Conservation (phyloP, 2,888 invertebrate genomes). For the Tineola bisselliella region DNA sequence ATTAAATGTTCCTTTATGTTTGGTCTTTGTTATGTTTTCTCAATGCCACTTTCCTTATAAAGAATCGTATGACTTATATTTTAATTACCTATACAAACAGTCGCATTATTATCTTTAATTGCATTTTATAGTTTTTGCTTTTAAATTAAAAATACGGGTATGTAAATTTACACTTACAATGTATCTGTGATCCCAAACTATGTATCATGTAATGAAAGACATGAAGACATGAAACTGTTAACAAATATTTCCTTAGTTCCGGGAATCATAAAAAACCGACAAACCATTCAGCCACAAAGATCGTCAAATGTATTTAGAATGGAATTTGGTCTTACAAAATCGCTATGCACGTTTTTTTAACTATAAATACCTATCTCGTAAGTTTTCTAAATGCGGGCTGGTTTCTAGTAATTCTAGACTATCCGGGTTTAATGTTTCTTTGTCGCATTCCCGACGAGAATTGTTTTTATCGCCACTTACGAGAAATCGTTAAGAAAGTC, state of each 20-base stretch:
- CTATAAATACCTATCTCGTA: not conserved
- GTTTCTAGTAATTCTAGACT: slow-evolving; percentile 5
- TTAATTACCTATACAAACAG: not conserved
- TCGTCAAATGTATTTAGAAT: too few species aligned
- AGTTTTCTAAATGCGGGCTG: not conserved
- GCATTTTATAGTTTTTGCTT: too few species aligned
- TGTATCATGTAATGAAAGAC: too few species aligned
- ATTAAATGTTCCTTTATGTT: not conserved
- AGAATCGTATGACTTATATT: not conserved
- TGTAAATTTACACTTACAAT: too few species aligned
- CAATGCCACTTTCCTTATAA: not conserved
- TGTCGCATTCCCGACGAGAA: not conserved
- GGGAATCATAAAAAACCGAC: too few species aligned
- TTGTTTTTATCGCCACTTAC: not conserved
- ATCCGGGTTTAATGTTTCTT: not conserved
- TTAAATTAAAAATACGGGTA: too few species aligned
- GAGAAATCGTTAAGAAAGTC: slow-evolving; percentile 4
- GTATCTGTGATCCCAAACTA: too few species aligned
- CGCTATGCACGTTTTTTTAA: not conserved
- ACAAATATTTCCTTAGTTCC: too few species aligned
- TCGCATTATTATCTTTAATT: not conserved
- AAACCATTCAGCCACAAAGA: too few species aligned
- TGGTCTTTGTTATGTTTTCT: not conserved
- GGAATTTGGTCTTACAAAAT: not conserved
- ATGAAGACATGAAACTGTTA: too few species aligned